Evolutionary conservation across 2,797 vertebrate species (phyloP), one percentile per base, ranked within the genome.

Genomic region (Coregonus ussuriensis): DNA sequence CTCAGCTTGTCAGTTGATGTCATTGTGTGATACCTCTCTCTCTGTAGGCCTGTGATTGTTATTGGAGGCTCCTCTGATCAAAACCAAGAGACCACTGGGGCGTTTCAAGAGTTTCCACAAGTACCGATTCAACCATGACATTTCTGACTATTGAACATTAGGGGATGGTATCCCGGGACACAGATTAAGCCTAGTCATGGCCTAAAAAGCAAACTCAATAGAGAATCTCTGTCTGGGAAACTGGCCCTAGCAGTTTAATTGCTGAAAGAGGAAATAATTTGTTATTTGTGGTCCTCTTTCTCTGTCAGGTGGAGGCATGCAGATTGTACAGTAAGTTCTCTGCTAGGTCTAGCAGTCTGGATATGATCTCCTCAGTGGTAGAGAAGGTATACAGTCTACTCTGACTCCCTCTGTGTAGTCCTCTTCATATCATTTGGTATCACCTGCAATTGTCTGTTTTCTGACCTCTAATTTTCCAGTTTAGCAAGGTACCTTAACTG

Each of bases 31-130:
- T 76, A 51, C 47, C 31, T 13, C 21, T 18, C 33, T 71, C 56
- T 74, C 25, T 82, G 62, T 62, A 99, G 98, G 98, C 98, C 98
- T 25, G 93, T 99, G 86, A 83, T 99, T 88, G 96, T 99, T 81
- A 93, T 99, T 35, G 98, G 96, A 21, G 98, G 98, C n/a, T 98
- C 98, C 62, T 96, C 96, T 33, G 97, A 99, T 92, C 92, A 88
- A 88, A 96, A 95, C 91, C 98, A 98, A 82, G 97, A 99, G 91
- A 97, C 95, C 5, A 95, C 96, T 88, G 98, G 98, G 67, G 97
- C 97, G 65, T 99, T 99, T 89, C 98, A 99, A 87, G 98, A 99
- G 91, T 99, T 99, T 79, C 97, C 98, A 74, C 98, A 99, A 95
- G 98, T 97, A 92, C 74, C 21, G 3, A n/a, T 18, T 63, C 21